Conservation (phyloP, 2,113 vertebrate species). For the Ciconia stormi region DNA sequence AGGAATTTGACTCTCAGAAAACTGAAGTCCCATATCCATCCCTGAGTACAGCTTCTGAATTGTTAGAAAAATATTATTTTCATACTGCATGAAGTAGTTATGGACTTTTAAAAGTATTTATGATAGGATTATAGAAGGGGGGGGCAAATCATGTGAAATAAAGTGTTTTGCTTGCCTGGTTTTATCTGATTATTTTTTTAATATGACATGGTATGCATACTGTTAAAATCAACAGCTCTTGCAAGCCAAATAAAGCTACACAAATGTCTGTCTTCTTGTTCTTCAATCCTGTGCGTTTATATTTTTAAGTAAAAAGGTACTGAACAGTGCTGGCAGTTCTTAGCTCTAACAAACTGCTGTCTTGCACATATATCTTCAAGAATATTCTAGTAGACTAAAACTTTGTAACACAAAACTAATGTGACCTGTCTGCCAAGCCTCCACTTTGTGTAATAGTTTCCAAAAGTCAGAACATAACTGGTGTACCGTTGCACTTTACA, state of each 20-base stretch:
- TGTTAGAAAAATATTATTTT: not conserved
- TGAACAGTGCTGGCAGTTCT: not conserved
- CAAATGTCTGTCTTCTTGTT: not conserved
- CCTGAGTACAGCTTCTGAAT: not conserved
- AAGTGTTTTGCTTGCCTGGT: not conserved
- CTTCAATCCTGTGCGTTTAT: not conserved
- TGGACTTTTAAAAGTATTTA: not conserved
- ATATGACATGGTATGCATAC: not conserved
- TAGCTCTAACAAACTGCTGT: not conserved
- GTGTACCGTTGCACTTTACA: not conserved
- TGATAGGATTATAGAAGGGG: not conserved
- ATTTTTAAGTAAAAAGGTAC: not conserved
- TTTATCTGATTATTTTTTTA: not conserved
- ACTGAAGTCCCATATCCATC: not conserved
- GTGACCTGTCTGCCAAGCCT: not conserved
- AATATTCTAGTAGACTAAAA: not conserved
- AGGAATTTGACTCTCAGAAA: not conserved
- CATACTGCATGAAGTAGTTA: not conserved
- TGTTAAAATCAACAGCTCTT: not conserved
- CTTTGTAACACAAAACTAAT: not conserved
- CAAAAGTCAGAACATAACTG: not conserved
- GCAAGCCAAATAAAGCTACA: not conserved
- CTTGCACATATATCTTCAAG: not conserved
- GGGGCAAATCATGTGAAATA: not conserved
- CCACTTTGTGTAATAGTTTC: not conserved